Evolutionary conservation across 2,888 invertebrate genomes (phyloP).

Genomic region (Leptopilina syphax): DNA sequence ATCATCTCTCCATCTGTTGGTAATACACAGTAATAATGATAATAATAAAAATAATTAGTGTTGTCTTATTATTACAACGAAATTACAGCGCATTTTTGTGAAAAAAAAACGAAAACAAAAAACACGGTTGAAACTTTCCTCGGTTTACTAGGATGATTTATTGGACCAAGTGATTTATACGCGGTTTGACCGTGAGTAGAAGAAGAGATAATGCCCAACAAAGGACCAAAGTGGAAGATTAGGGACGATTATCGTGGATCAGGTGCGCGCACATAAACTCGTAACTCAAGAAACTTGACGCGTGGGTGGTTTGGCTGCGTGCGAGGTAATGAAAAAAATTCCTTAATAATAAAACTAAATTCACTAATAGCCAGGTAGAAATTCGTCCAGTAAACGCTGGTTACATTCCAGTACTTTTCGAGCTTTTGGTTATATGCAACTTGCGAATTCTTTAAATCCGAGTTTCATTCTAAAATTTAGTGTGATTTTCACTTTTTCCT

Average conservation of each 20-base stretch:
- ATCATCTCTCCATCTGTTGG: too few species aligned
- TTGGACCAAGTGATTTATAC: conserved; percentile 71
- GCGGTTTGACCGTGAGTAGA: conserved; percentile 50
- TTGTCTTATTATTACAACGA: background rate
- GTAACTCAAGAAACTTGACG: conserved; percentile 72
- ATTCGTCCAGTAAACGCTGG: too few species aligned
- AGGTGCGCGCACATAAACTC: conserved; percentile 71
- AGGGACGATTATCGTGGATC: conserved; percentile 75
- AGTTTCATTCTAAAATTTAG: too few species aligned
- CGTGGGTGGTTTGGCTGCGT: conserved; percentile 70
- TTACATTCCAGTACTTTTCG: too few species aligned
- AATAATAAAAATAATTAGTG: background rate
- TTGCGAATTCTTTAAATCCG: too few species aligned
- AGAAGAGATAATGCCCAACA: conserved; percentile 66
- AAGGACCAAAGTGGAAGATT: conserved; percentile 76
- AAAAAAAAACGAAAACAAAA: background rate
- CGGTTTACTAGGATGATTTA: conserved; percentile 69
- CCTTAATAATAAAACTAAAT: conserved; percentile 24
- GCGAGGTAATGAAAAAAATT: conserved; percentile 63
- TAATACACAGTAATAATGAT: background rate
- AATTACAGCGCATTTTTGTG: conserved; percentile 19
- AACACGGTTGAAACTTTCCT: conserved; percentile 61
- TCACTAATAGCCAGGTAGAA: conserved; percentile 5
- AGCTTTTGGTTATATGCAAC: too few species aligned
- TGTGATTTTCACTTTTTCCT: too few species aligned